Evolutionary conservation across 2,113 vertebrate genomes (phyloP), one percentile per base, ranked within the genome.

Genomic region (Xerus inauris): DNA sequence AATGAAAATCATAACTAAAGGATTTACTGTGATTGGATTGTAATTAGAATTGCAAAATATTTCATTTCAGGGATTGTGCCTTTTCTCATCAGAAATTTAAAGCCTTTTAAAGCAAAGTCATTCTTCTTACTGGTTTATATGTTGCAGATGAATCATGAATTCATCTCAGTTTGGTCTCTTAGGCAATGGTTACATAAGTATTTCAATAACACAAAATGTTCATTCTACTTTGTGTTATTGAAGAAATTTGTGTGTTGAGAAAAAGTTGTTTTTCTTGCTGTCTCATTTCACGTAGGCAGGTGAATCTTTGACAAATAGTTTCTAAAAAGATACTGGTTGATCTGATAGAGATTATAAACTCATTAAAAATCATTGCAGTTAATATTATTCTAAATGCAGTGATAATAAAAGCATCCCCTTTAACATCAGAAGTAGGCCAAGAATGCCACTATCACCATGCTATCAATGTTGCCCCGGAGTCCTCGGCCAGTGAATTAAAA

Each of bases 31-130:
- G 77, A 95, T 84, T 86, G 24, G n/a, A 81, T 93, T 91, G 20
- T 87, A 94, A 95, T 97, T 96, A 94, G 82, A 96, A 96, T 95
- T 94, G 82, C 88, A 97, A 97, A 97, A 93, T 82, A 91, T 87
- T 96, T 96, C 84, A 93, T 95, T 97, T 93, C 82, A 64, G 82
- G 49, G 26, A 49, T 94, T 62, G 40, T 85, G 54, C 26, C 32
- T 97, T 94, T 96, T 84, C 75, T 92, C 94, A 96, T 95, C 24
- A 92, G 65, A 96, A 88, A 20, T 71, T 6, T 72, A 91, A 79
- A 96, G 71, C 5, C 59, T 96, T 89, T 80, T 32, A 79, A 96
- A 80, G 54, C 79, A 87, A 88, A 93, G 24, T 38, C 51, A 64
- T 96, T 93, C 40, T 49, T 93, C 71, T 75, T 81, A 62, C 73